Base-by-base conservation (phyloP, 1,140 invertebrate genomes). In the Colletes latitarsis region DNA sequence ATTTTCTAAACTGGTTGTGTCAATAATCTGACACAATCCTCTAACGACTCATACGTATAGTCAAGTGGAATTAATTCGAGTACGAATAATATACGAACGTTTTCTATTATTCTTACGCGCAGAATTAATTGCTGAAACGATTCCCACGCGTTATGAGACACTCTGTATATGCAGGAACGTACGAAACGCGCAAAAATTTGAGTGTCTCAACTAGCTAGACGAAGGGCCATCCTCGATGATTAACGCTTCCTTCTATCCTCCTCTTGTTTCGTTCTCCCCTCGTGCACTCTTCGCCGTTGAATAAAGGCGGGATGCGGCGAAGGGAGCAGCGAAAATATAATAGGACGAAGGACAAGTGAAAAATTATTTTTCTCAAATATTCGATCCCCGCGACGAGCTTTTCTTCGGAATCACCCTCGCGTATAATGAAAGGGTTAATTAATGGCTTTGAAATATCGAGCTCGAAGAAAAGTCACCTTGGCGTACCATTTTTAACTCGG, bases 341-440 rank as follows among this genome's bases (percentile, higher is more conserved):
- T 67, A 39, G 30, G 19, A 6, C n/a, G 43, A n/a, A 46, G 17
- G 4, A 12, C 10, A n/a, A 15, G n/a, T 21, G 64, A 49, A 49
- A 67, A 67, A 67, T 67, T 67, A 49, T 67, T 49, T 46, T 68
- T 58, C 55, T 8, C n/a, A 68, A 39, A 9, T 39, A 43, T 17
- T 21, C 21, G 10, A 30, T 49, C 8, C 57, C 17, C 10, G 43
- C 64, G 39, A 19, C 21, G 30, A 68, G 15, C 19, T 55, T 57
- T 30, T 17, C 17, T 6, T 39, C 15, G 60, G 19, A 46, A 30
- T 72, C 43, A 6, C 10, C 17, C 19, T 8, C 12, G 12, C 17
- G 53, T 9, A 70, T 52, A 69, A 58, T 10, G 15, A 58, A 66
- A 15, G 1, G 19, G 3, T 58, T 74, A 55, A 66, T 53, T 15